Conservation (phyloP, 2,888 invertebrate species). For the Griposia aprilina region DNA sequence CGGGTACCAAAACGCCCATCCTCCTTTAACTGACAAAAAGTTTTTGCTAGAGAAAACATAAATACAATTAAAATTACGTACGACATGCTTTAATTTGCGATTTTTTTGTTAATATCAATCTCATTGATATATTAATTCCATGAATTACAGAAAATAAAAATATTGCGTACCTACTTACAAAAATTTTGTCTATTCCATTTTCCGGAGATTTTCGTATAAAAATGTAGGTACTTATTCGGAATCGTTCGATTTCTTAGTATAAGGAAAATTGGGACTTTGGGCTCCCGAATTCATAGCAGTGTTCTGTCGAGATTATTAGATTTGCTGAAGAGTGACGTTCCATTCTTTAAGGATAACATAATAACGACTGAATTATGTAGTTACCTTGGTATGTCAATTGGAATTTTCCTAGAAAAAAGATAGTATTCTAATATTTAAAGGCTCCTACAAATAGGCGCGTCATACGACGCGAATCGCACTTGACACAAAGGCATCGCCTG, state of each 20-base stretch:
- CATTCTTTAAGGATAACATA: conserved; percentile 19
- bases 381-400: not conserved
- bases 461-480: too few species aligned
- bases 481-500: too few species aligned
- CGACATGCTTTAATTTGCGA: not conserved
- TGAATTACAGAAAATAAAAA: not conserved
- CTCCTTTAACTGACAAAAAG: too few species aligned
- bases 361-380: not conserved
- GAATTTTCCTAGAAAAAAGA: not conserved
- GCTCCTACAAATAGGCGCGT: too few species aligned
- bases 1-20: too few species aligned
- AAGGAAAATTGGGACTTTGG: conserved; percentile 30
- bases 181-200: not conserved
- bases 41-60: not conserved
- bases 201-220: not conserved
- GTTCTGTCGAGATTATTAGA: conserved; percentile 35
- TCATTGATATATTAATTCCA: not conserved
- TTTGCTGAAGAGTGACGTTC: conserved; percentile 35
- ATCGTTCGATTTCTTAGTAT: conserved; percentile 14
- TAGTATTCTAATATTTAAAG: not conserved
- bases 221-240: not conserved
- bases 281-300: conserved; percentile 25
- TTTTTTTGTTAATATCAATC: not conserved
- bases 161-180: not conserved
- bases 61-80: not conserved